These are phyloP conservation scores for Onthophagus taurus DNA, from an alignment of 1,140 invertebrate species.

Conservation along the genomic window DNA sequence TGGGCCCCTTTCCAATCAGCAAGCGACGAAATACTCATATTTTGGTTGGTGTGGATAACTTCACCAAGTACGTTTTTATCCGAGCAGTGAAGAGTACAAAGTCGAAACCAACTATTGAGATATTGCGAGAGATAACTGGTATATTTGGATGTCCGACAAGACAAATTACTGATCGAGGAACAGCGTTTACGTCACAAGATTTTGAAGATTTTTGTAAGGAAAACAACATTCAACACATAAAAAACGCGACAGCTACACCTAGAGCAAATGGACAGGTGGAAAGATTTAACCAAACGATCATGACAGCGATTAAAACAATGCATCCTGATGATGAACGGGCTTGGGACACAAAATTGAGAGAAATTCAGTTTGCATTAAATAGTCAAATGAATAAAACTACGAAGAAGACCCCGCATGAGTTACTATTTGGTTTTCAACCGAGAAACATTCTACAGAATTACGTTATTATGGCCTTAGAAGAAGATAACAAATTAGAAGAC, in stretches of 20 bases:
- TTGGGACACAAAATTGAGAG: too few species aligned
- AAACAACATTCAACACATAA: conserved; percentile 24
- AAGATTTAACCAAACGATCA: conserved; percentile 10
- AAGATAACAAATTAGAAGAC: too few species aligned
- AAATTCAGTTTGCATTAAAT: too few species aligned
- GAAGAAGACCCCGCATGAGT: too few species aligned
- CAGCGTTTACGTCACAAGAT: conserved; percentile 25
- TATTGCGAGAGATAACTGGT: background rate
- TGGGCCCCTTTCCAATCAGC: conserved; percentile 28
- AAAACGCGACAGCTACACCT: conserved; percentile 29
- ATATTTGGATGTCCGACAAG: conserved; percentile 25
- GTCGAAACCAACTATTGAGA: background rate
- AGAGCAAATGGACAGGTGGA: conserved; percentile 27
- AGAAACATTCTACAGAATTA: too few species aligned
- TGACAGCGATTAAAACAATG: too few species aligned
- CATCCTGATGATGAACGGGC: too few species aligned
- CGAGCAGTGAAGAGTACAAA: background rate
- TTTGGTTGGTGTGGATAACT: conserved; percentile 33
- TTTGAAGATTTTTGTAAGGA: conserved; percentile 25
- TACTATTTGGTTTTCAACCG: too few species aligned
- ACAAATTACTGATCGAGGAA: conserved; percentile 33
- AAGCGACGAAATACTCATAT: conserved; percentile 23
- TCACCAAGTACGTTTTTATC: conserved; percentile 25
- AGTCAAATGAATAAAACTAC: too few species aligned
- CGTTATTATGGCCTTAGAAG: too few species aligned